Evolutionary conservation across 1,140 invertebrate species (phyloP), one percentile per base, ranked within the genome.

Genomic region (Drosophila murphyi): DNA sequence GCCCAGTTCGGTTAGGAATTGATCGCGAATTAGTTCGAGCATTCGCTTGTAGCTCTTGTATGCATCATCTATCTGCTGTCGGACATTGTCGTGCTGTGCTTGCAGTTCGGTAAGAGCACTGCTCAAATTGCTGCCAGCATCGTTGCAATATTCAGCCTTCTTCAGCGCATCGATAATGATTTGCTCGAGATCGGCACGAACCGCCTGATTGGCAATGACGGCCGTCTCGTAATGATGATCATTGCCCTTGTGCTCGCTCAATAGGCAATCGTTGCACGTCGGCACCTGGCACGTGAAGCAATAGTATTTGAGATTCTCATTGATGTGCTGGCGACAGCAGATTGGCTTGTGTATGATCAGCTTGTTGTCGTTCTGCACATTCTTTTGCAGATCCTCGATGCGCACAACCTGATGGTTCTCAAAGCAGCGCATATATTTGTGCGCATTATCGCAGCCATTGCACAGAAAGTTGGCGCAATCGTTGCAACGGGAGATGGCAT

Each of bases 401-500:
- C 96, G 95, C 47, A 98, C 95, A 12, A 98, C 97, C 90, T 97
- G 94, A 81, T 98, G 98, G 81, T 96, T 97, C 93, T 98, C 97
- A 92, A 98, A 98, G 93, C 97, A 98, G 51, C 97, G 94, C 97
- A 99, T 98, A 80, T 96, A 96, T 92, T 97, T 96, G 93, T 99
- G 98, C 51, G 98, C 98, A 32, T 96, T 97, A 74, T 98, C 97
- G 93, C 98, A 99, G 91, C 97, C 97, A 28, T 96, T 95, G 93
- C 98, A 98, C 10, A 99, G 94, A 90, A 98, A 97, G 93, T 98
- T 98, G 78, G 97, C 97, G 93, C 98, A 99, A 92, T 98, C 97
- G 72, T 96, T 96, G 93, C 98, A 98, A 64, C 97, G 95, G 10
- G 97, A 97, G 10, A 98, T 96, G 10, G 98, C 98, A 87, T 96